phyloP scores from a whole-genome alignment of 2,113 vertebrate genomes.

The Poeciliopsis occidentalis region DNA sequence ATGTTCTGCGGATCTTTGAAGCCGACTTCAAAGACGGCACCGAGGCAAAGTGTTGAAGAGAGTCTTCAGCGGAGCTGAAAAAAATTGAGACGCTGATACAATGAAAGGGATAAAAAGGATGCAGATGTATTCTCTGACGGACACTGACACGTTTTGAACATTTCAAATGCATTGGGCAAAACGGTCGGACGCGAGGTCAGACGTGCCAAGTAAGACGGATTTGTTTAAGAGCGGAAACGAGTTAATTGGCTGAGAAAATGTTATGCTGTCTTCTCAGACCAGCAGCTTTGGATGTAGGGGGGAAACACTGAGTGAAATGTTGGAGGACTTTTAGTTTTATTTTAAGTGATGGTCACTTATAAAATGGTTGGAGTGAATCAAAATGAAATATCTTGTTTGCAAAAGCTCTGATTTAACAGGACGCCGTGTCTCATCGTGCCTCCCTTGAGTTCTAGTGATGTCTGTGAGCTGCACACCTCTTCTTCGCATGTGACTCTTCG shows the following conservation, averaged over 20 bases:
- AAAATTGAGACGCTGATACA: slow-evolving; percentile 7
- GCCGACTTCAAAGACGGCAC: slow-evolving; percentile 67
- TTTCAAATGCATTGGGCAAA: not conserved
- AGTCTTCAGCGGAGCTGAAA: slow-evolving; percentile 3
- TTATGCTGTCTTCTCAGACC: not conserved
- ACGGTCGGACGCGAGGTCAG: not conserved
- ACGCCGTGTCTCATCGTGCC: not conserved
- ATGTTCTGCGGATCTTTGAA: slow-evolving; percentile 71
- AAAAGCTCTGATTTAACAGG: not conserved
- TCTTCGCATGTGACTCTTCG: too few relatives aligned
- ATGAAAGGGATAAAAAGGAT: not conserved
- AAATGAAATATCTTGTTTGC: not conserved
- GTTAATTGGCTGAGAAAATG: not conserved
- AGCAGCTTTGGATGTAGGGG: not conserved
- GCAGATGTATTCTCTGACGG: not conserved
- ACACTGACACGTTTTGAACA: not conserved
- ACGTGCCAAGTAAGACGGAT: not conserved
- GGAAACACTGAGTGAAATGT: not conserved
- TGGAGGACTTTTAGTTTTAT: not conserved
- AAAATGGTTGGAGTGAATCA: not conserved
- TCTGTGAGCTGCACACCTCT: not conserved
- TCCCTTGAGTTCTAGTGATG: slow-evolving; percentile 18
- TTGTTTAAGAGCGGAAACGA: not conserved
- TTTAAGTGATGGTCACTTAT: not conserved
- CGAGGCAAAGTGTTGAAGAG: slow-evolving; percentile 36